Evolutionary conservation across 2,113 vertebrate species (phyloP), one percentile per base, ranked within the genome.

Genomic region (Petromus typicus): DNA sequence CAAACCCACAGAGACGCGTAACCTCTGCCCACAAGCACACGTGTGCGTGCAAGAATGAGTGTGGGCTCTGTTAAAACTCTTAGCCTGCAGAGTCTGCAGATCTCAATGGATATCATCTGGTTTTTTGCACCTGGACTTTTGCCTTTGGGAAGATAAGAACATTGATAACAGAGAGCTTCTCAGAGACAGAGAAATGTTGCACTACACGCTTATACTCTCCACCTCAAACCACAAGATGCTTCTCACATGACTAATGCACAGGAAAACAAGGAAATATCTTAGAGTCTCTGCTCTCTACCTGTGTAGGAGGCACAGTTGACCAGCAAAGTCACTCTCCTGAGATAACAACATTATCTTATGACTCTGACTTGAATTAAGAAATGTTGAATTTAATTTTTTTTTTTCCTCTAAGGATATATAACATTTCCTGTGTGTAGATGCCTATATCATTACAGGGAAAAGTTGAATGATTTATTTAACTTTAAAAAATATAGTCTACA

Each of bases 121-220:
- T 93, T 32, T 97, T 95, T 97, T 93, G 90, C 92, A 97, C 97
- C 96, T 97, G 97, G 97, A 94, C 85, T 2, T 63, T 75, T 95
- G 90, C 95, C 91, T 97, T 51, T 86, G 48, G 43, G 88, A 37
- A 91, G 0, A 81, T 66, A 82, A 94, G 76, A 95, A 43, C 63
- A 23, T 92, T 75, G 82, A 90, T 63, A 97, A 96, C 80, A 95
- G 94, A 98, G 64, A 79, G n/a, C 40, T 80, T 71, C 86, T 4
- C 17, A 61, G 34, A 86, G 85, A 94, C 94, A 92, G 4, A 27
- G 30, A 81, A 64, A 67, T 13, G 69, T 57, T 23, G 43, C 89
- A 89, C 43, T 5, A 0, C 85, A 92, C 83, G 83, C 91, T 83
- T 78, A 45, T 3, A n/a, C 64, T 5, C 85, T 54, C 87, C 89